Conservation (phyloP, 2,113 vertebrate genomes). For the Craseonycteris thonglongyai region DNA sequence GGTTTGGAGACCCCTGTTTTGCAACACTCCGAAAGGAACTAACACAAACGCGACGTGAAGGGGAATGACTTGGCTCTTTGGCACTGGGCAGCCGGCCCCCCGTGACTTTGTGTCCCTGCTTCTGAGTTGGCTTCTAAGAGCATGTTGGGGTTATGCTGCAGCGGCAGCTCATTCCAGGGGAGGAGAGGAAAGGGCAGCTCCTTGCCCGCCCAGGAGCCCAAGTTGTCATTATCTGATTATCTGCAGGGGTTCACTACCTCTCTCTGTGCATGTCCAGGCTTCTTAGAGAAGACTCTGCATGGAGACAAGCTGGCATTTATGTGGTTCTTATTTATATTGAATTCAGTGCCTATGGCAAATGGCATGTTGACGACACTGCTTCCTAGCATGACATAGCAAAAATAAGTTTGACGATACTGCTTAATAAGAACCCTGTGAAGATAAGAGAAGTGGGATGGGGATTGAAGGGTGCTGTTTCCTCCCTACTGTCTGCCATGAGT, state of each 20-base stretch:
- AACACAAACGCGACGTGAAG: background rate
- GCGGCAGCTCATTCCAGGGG: background rate
- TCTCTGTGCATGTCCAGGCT: background rate
- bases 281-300: background rate
- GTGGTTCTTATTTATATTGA: background rate
- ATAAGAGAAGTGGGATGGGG: constrained; percentile 38
- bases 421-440: constrained; percentile 44
- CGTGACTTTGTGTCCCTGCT: background rate
- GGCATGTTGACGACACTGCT: background rate
- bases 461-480: constrained; percentile 15
- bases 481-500: constrained; percentile 30
- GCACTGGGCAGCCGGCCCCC: background rate
- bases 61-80: background rate
- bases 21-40: background rate
- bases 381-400: constrained; percentile 25
- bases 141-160: rapidly evolving
- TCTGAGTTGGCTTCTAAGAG: background rate
- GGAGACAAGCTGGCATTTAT: background rate
- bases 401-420: constrained; percentile 21
- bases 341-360: background rate
- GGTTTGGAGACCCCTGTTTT: no score
- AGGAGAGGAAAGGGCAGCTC: background rate
- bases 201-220: background rate
- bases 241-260: background rate
- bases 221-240: background rate